Conservation (phyloP, 2,797 vertebrate genomes). For the Intellagama lesueurii region DNA sequence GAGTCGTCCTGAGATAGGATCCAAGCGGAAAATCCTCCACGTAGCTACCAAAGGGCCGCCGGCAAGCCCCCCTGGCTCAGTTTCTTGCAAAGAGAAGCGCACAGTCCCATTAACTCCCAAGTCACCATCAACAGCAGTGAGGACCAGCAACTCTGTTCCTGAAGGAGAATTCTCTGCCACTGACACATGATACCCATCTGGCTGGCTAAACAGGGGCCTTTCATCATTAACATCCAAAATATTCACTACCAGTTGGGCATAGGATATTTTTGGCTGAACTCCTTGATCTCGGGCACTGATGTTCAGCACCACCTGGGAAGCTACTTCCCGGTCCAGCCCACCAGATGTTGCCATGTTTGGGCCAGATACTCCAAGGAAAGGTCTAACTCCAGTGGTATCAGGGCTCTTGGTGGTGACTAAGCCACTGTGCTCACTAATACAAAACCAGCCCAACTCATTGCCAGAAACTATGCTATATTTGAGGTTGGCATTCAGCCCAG, state of each 20-base stretch:
- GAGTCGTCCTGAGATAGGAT: conserved; percentile 86
- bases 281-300: conserved; percentile 97
- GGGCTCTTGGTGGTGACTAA: conserved; percentile 84
- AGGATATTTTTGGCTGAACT: conserved; percentile 94
- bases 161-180: conserved; percentile 87
- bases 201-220: conserved; percentile 88
- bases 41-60: conserved; percentile 55
- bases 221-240: conserved; percentile 95
- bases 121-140: conserved; percentile 90
- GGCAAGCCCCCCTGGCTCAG: conserved; percentile 54
- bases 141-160: conserved; percentile 87
- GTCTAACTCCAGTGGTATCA: conserved; percentile 72
- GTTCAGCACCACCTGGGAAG: conserved; percentile 92
- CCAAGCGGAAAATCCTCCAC: conserved; percentile 88
- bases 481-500: conserved; percentile 96
- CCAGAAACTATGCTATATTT: conserved; percentile 96
- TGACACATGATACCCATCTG: conserved; percentile 83
- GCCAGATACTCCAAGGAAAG: accelerated
- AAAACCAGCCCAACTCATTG: conserved; percentile 94
- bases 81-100: conserved; percentile 88
- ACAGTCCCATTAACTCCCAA: conserved; percentile 94
- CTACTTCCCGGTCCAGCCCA: conserved; percentile 89
- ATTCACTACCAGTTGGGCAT: conserved; percentile 91
- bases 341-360: conserved; percentile 67
- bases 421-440: conserved; percentile 95